These are phyloP conservation scores for Trididemnum clinides DNA, from an alignment of 23 tunicate species.

Conservation along the genomic window DNA sequence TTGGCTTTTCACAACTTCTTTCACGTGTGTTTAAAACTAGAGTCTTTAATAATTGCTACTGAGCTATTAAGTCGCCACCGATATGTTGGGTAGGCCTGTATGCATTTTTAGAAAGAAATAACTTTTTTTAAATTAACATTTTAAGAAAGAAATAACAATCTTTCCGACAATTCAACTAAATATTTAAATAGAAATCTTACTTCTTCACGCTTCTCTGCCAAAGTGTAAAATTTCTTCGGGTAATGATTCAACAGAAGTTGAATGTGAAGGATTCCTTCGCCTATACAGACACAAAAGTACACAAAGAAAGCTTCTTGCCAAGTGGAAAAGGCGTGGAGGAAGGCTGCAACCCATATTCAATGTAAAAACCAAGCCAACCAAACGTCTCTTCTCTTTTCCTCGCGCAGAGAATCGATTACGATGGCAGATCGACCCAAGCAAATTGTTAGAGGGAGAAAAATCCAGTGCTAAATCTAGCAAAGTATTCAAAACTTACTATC, in stretches of 20 bases:
- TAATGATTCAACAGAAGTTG: conserved; percentile 86
- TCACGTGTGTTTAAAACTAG: too few species aligned
- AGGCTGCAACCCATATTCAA: conserved; percentile 36
- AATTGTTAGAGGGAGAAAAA: conserved; percentile 63
- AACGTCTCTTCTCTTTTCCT: conserved; percentile 63
- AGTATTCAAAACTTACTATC: too few species aligned
- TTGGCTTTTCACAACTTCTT: too few species aligned
- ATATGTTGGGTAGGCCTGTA: too few species aligned
- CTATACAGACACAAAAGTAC: conserved; percentile 51
- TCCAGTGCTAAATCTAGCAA: conserved; percentile 81
- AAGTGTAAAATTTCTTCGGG: conserved; percentile 67
- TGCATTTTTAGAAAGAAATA: too few species aligned
- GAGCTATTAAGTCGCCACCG: too few species aligned
- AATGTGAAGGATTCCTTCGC: conserved; percentile 86
- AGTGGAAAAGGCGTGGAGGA: conserved; percentile 29
- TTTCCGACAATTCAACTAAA: too few species aligned
- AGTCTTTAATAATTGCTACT: too few species aligned
- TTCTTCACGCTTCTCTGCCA: conserved; percentile 54
- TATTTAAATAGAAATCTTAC: too few species aligned
- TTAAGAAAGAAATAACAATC: too few species aligned
- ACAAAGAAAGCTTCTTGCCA: conserved; percentile 26
- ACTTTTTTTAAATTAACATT: too few species aligned
- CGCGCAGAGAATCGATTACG: conserved; percentile 61
- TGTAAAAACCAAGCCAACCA: conserved; percentile 81
- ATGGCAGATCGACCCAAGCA: conserved; percentile 66